A percentile compares a stretch with the other conserved stretches of the same genome.
These are phyloP conservation scores for Unio delphinus DNA, from an alignment of 2,888 invertebrate species.

Conservation along the genomic window DNA sequence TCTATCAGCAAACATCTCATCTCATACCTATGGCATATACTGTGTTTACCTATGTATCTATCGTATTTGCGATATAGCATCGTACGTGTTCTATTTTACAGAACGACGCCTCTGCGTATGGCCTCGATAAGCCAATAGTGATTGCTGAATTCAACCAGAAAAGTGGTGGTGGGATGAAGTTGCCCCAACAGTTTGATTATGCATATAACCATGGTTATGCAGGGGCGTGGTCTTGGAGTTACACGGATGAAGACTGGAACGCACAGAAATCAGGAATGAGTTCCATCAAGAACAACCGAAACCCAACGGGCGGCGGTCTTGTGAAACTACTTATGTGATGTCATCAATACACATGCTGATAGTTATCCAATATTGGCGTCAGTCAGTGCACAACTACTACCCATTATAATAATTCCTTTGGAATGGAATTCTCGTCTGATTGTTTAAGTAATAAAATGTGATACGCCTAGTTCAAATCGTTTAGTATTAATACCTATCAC, in stretches of 20 bases:
- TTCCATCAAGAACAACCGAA: conserved; percentile 10
- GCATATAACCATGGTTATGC: conserved; percentile 38
- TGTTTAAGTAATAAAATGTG: too few species aligned
- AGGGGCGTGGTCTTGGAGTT: conserved; percentile 44
- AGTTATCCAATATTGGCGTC: too few species aligned
- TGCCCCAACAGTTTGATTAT: conserved; percentile 30
- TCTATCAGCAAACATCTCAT: too few species aligned
- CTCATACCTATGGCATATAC: too few species aligned
- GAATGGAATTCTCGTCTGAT: too few species aligned
- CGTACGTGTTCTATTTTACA: conserved; percentile 1
- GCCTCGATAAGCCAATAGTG: conserved; percentile 35
- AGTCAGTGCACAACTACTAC: too few species aligned
- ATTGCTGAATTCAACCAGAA: conserved; percentile 37
- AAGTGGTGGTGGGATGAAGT: conserved; percentile 31
- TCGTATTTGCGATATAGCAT: neutral
- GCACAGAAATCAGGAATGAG: conserved; percentile 20
- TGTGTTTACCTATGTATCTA: neutral
- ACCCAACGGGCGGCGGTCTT: conserved; percentile 11
- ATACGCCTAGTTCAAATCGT: too few species aligned
- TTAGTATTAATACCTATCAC: too few species aligned
- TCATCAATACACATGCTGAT: too few species aligned
- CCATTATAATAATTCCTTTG: too few species aligned
- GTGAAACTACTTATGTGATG: neutral
- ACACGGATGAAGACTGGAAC: conserved; percentile 16
- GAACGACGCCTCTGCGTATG: conserved; percentile 30